A percentile compares a stretch with the other conserved stretches of the same genome.
These are phyloP conservation scores for Drosophila atroscutellata DNA, from an alignment of 2,888 invertebrate genomes.

Conservation along the genomic window DNA sequence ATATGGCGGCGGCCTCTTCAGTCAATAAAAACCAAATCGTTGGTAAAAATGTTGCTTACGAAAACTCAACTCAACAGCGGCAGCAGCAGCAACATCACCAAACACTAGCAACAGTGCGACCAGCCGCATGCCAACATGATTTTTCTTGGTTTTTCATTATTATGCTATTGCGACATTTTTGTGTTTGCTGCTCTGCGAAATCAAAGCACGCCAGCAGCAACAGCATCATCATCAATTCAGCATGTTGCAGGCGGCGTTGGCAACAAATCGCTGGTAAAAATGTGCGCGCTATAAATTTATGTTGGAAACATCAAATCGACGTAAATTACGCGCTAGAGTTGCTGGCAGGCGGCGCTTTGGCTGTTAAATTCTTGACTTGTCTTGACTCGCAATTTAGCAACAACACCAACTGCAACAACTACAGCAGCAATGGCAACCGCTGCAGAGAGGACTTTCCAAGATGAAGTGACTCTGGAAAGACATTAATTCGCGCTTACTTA, in stretches of 20 bases:
- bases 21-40: slow-evolving; percentile 72
- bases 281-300: slow-evolving; percentile 79
- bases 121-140: slow-evolving; percentile 75
- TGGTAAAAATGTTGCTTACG: slow-evolving; percentile 65
- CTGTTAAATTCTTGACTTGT: slow-evolving; percentile 76
- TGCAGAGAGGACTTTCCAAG: slow-evolving; percentile 63
- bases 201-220: slow-evolving; percentile 64
- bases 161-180: slow-evolving; percentile 78
- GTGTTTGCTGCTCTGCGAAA: slow-evolving; percentile 70
- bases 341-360: slow-evolving; percentile 74
- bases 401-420: slow-evolving; percentile 38
- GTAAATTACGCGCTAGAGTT: slow-evolving; percentile 72
- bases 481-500: slow-evolving; percentile 81
- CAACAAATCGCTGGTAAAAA: slow-evolving; percentile 75
- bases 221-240: slow-evolving; percentile 66
- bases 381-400: slow-evolving; percentile 59
- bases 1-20: slow-evolving; percentile 72
- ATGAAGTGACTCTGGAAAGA: slow-evolving; percentile 74
- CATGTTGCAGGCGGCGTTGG: slow-evolving; percentile 63
- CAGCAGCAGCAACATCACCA: slow-evolving; percentile 22
- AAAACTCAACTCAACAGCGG: slow-evolving; percentile 37
- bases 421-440: slow-evolving; percentile 43
- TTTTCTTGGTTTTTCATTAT: slow-evolving; percentile 75
- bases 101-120: slow-evolving; percentile 8
- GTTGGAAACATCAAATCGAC: slow-evolving; percentile 80